These are phyloP conservation scores for Ormyrus labotus DNA, from an alignment of 2,888 invertebrate species.

Conservation along the genomic window DNA sequence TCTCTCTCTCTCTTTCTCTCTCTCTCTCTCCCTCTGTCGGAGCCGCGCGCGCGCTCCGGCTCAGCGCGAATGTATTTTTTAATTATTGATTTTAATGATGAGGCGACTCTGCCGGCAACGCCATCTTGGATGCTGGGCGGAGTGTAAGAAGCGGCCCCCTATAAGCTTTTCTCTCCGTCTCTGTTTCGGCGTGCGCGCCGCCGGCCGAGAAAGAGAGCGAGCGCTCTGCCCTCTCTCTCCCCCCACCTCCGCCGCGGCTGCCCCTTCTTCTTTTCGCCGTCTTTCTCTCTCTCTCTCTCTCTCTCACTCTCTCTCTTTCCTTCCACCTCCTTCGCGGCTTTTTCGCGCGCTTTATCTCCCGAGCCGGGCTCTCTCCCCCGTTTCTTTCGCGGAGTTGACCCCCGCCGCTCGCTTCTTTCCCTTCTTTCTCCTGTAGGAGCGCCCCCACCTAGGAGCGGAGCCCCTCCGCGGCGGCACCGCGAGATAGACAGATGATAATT, in stretches of 20 bases:
- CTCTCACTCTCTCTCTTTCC: conserved; percentile 28
- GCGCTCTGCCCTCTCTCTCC: conserved; percentile 44
- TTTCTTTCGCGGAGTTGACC: conserved; percentile 32
- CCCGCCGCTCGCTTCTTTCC: conserved; percentile 40
- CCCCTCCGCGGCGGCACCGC: conserved; percentile 57
- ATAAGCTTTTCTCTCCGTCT: conserved; percentile 57
- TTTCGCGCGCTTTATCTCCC: conserved; percentile 43
- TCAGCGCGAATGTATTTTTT: conserved; percentile 75
- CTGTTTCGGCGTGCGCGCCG: conserved; percentile 56
- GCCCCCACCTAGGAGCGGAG: conserved; percentile 46
- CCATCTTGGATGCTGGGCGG: conserved; percentile 77
- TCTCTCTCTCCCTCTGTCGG: conserved; percentile 20
- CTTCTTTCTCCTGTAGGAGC: conserved; percentile 50
- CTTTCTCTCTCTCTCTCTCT: conserved; percentile 28
- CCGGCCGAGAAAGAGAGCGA: background rate
- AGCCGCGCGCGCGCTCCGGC: conserved; percentile 52
- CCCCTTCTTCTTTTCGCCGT: conserved; percentile 33
- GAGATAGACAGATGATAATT: conserved; percentile 76
- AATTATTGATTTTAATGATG: conserved; percentile 76
- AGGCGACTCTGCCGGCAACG: conserved; percentile 73
- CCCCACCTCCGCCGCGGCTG: conserved; percentile 12
- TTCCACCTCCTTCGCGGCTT: conserved; percentile 18
- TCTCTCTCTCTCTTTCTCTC: conserved; percentile 53
- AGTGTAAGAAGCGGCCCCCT: conserved; percentile 70
- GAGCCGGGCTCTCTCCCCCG: background rate